Base-by-base conservation (phyloP, 2,888 invertebrate genomes). In the Trachelus tabidus region DNA sequence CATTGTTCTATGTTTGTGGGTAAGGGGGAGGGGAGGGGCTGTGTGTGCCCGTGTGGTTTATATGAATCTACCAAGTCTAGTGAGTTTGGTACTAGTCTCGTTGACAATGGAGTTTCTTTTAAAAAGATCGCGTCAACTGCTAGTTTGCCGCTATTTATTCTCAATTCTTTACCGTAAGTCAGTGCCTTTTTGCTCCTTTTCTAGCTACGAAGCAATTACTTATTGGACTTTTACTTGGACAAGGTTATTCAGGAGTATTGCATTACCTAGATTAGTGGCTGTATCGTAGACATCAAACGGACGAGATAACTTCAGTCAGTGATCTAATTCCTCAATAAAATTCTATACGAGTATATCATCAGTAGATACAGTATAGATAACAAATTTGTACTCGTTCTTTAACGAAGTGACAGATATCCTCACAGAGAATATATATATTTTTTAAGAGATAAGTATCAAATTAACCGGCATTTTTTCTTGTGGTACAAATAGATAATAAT, bases 91-190 rank as follows among this genome's bases (percentile, higher is more conserved):
- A 56, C 56, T 56, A 9, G 23, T 56, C 56, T 9, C 85, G 86
- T 86, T 86, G 86, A 87, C 83, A 84, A 86, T 83, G 83, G 73
- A 9, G 23, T 56, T 56, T 56, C 56, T 23, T 23, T 23, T 23
- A 23, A 23, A 56, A 56, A 56, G 56, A 56, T 56, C 15, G 15
- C 6, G 6, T 15, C 40, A 15, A 4, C 4, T 15, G 40, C 40
- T 40, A 40, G 15, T 40, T 40, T 40, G 4, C 40, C 15, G 40
- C 40, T 40, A 40, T 40, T 40, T 40, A 40, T 40, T 15, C 6
- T 15, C 40, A 6, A 15, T 37, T 37, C 37, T 4, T 15, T 37
- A 15, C 12, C 4, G 12, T 1, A 37, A 37, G 37, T 37, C 37
- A 37, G 37, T 37, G 15, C 11, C 56, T 56, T 56, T 23, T 56